Percentiles rank a stretch among this genome's conserved stretches.
These are phyloP conservation scores for Nephrotoma flavescens DNA, from an alignment of 2,888 invertebrate species.

Conservation along the genomic window DNA sequence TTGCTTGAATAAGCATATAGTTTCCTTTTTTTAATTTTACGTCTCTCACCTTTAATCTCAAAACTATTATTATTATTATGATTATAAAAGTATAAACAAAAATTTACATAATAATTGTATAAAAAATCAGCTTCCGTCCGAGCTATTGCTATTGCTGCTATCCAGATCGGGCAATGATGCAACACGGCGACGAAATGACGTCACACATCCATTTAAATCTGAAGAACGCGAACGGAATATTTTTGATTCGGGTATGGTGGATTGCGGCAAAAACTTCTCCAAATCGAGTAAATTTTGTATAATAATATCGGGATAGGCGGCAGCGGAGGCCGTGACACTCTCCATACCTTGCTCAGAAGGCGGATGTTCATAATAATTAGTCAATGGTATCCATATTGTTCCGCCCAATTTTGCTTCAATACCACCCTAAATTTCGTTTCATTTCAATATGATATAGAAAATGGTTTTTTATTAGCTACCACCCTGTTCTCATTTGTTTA, in stretches of 20 bases:
- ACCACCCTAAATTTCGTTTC: slow-evolving; percentile 41
- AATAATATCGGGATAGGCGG: slow-evolving; percentile 21
- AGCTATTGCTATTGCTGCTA: slow-evolving; percentile 29
- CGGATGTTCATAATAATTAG: slow-evolving; percentile 12
- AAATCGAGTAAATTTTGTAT: slow-evolving; percentile 25
- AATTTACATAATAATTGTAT: neutral
- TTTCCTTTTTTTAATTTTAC: neutral
- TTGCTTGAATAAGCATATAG: neutral
- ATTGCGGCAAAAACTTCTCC: slow-evolving; percentile 23
- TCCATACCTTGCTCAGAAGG: slow-evolving; percentile 13
- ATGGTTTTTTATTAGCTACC: neutral
- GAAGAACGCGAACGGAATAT: slow-evolving; percentile 10
- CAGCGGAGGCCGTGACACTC: neutral
- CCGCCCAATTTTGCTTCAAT: slow-evolving; percentile 59
- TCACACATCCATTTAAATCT: slow-evolving; percentile 14
- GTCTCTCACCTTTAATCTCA: neutral
- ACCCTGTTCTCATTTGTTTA: neutral
- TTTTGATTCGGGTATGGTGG: neutral
- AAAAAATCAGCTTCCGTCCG: slow-evolving; percentile 23
- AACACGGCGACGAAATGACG: slow-evolving; percentile 18
- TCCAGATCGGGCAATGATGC: slow-evolving; percentile 25
- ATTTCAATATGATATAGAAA: neutral
- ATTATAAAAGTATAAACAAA: neutral
- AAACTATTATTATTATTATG: neutral
- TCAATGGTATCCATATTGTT: slow-evolving; percentile 65